Base-by-base conservation (phyloP, 2,113 vertebrate genomes). In the Tinamus guttatus region DNA sequence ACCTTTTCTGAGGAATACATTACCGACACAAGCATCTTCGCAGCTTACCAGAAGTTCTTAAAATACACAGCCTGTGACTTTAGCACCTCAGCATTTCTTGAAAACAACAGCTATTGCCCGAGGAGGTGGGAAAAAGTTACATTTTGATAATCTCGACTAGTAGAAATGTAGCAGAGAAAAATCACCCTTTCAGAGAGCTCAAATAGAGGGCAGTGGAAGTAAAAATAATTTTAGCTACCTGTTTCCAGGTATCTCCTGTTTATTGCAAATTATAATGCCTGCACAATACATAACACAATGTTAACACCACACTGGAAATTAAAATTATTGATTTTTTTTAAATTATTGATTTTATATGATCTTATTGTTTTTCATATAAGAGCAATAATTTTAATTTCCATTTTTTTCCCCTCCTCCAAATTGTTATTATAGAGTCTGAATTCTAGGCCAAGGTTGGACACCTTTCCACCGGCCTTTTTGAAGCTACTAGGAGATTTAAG, bases 1-100 rank as follows among this genome's bases (percentile, higher is more conserved):
- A 82, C 40, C 13, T 74, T 83, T 79, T 75, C 87, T 77, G 85
- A 89, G 86, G 81, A 95, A 77, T 41, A 76, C 13, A 24, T 80
- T 59, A 80, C 43, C 85, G 59, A 95, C 24, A 9, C 18, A 84
- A 71, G 58, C 30, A 74, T 77, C 74, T 89, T 90, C 52, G 49
- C 84, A 87, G 65, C 18, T 94, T 36, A 75, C 62, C 38, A 85
- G 38, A 87, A 58, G n/a, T 43, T 28, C 86, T 71, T 58, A 80
- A 89, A 91, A 92, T 62, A 81, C 7, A 60, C 27, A 64, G 32
- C 7, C n/a, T 1, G 2, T n/a, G 17, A 89, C 32, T 49, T 81
- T 40, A 92, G 0, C 47, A 81, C 84, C 21, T 69, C 52, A 73
- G 1, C 19, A 7, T 22, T 18, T n/a, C 49, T 16, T 30, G 75